A percentile compares a stretch with the other conserved stretches of the same genome.
These are phyloP conservation scores for Cryptotermes secundus DNA, from an alignment of 1,140 invertebrate species.

Conservation along the genomic window DNA sequence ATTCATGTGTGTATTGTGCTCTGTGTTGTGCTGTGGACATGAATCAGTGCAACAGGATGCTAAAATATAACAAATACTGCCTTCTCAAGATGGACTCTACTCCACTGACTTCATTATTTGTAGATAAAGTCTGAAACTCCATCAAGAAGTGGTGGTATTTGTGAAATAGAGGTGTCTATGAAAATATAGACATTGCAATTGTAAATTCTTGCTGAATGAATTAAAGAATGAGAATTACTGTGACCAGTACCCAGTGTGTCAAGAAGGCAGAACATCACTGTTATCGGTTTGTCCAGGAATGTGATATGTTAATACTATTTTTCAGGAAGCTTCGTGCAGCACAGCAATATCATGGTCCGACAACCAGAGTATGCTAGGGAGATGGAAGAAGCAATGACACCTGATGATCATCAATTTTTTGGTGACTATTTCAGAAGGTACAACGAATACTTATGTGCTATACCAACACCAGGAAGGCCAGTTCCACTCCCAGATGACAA, in stretches of 20 bases:
- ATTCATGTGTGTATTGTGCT: no score
- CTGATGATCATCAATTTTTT: neutral
- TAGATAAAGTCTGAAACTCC: no score
- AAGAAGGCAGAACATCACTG: neutral
- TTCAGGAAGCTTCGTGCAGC: constrained; percentile 5
- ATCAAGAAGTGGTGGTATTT: no score
- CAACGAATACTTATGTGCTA: neutral
- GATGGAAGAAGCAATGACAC: constrained; percentile 21
- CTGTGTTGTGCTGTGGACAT: no score
- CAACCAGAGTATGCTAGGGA: constrained; percentile 4
- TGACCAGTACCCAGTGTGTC: neutral
- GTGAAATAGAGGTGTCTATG: no score
- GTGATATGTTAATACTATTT: neutral
- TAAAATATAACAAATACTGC: no score
- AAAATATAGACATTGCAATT: no score
- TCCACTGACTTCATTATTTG: no score
- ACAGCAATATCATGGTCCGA: constrained; percentile 5
- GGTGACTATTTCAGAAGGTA: constrained; percentile 12
- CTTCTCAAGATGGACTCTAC: no score
- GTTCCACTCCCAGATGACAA: neutral
- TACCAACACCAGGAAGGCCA: neutral
- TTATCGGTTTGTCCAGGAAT: no score
- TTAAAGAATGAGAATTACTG: neutral
- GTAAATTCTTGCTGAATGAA: no score
- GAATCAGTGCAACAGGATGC: no score